Evolutionary conservation across 1,140 invertebrate species (phyloP), one percentile per base, ranked within the genome.

Genomic region (Drosophila oshimai): DNA sequence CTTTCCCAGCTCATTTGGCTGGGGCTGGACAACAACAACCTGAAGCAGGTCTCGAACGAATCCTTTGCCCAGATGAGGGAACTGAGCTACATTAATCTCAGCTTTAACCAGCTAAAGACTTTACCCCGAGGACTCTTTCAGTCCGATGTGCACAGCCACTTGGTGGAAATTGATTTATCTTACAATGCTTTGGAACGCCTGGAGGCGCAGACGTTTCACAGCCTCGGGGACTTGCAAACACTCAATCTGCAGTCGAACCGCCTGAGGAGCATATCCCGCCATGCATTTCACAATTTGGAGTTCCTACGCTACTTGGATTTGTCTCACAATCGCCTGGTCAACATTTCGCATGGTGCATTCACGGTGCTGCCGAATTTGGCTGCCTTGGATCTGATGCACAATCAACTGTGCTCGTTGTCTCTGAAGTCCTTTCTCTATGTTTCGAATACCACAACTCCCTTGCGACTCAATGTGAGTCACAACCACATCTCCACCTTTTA

Each of bases 11-110:
- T 98, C 0, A 93, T 95, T 74, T 97, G 96, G 96, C 91, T 98
- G 24, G 95, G 96, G 7, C 91, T 98, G 61, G 97, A 98, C 90
- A 96, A 97, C 90, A 98, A 98, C 75, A 95, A 96, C 83, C 94
- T 97, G 61, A 94, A 95, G 73, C 93, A 92, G 0, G 92, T 97
- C 1, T 93, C 94, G 10, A 91, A 94, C 20, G 94, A 94, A 20
- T 93, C 94, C 0, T 91, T 94, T 34, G 77, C 88, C 1, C 88
- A 91, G 44, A 94, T 96, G 77, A 92, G 93, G 3, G 93, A 95
- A 72, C 87, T 98, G 9, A 94, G 95, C 69, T 97, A 97, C 89
- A 92, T 97, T 15, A 97, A 97, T 91, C 90, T 98, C 68, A 96
- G 97, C 79, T 96, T 96, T 26, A 98, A 98, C 91, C 93, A 95